Percentiles rank a stretch among this genome's conserved stretches.
Conservation (phyloP, 2,888 invertebrate species). For the Campoplex nolae region DNA sequence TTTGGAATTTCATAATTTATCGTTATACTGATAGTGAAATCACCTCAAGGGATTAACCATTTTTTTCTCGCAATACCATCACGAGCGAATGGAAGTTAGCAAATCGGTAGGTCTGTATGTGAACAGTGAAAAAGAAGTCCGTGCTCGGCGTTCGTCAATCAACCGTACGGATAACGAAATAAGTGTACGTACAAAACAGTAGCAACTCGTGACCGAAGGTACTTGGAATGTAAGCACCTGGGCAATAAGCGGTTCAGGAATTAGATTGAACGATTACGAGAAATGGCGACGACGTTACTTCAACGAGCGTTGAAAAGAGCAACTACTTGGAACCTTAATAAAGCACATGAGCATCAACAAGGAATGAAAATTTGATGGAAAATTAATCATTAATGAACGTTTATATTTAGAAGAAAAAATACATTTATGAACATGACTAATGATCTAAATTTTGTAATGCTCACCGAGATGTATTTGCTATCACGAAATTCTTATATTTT, state of each 20-base stretch:
- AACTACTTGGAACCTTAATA: slow-evolving; percentile 33
- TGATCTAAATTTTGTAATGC: no score
- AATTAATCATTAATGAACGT: not conserved
- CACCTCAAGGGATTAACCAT: slow-evolving; percentile 27
- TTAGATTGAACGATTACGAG: slow-evolving; percentile 63
- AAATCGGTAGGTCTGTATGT: not conserved
- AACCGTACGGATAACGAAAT: slow-evolving; percentile 21
- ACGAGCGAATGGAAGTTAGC: slow-evolving; percentile 30
- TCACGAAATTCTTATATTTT: no score
- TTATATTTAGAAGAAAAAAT: not conserved
- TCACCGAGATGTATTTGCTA: no score
- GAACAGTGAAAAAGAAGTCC: slow-evolving; percentile 37
- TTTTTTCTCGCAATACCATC: slow-evolving; percentile 36
- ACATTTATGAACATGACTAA: no score
- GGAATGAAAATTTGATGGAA: not conserved
- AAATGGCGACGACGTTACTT: slow-evolving; percentile 32
- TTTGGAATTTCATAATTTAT: not conserved
- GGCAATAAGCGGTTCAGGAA: slow-evolving; percentile 54
- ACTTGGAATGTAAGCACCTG: slow-evolving; percentile 53
- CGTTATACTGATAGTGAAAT: slow-evolving; percentile 16
- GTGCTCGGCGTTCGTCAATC: slow-evolving; percentile 43
- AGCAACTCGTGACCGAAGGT: slow-evolving; percentile 62
- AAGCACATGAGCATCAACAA: not conserved
- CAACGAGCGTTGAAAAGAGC: slow-evolving; percentile 54
- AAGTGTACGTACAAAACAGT: slow-evolving; percentile 13